A percentile compares a stretch with the other conserved stretches of the same genome.
Evolutionary conservation across 2,113 vertebrate species (phyloP).

Genomic region (Datnioides undecimradiatus): DNA sequence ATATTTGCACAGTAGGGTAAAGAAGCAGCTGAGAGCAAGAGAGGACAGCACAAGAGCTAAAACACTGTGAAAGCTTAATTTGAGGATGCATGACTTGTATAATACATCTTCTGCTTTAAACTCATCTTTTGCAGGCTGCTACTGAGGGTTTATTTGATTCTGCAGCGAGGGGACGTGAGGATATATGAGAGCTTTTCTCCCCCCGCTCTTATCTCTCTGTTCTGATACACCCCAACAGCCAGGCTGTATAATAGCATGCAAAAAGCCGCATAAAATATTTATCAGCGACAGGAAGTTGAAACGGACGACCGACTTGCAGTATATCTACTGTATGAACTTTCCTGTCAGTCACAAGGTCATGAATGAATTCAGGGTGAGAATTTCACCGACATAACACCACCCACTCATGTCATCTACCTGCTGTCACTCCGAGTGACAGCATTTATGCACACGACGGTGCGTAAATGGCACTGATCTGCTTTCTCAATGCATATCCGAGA

Average conservation of each 20-base stretch:
- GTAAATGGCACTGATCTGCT: no score
- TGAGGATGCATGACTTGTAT: no score
- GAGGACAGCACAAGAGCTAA: not conserved
- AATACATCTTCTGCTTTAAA: not conserved
- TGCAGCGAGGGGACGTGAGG: not conserved
- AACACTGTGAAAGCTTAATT: not conserved
- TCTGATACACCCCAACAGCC: constrained; percentile 19
- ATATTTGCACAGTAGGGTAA: not conserved
- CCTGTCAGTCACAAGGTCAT: constrained; percentile 3
- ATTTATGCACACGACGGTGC: no score
- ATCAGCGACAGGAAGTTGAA: constrained; percentile 27
- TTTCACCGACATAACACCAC: not conserved
- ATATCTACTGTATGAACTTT: constrained; percentile 4
- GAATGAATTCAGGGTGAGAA: not conserved
- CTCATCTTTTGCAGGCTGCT: not conserved
- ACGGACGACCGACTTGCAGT: not conserved
- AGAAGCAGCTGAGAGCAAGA: not conserved
- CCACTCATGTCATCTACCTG: not conserved
- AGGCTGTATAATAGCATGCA: not conserved
- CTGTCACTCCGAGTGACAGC: no score
- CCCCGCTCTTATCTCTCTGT: not conserved
- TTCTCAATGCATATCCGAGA: constrained; percentile 10
- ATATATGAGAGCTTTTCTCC: not conserved
- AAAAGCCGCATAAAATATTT: constrained; percentile 37
- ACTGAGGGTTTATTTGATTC: not conserved